Evolutionary conservation across 2,797 vertebrate genomes (phyloP), one percentile per base, ranked within the genome.

Genomic region (Mycteria americana): DNA sequence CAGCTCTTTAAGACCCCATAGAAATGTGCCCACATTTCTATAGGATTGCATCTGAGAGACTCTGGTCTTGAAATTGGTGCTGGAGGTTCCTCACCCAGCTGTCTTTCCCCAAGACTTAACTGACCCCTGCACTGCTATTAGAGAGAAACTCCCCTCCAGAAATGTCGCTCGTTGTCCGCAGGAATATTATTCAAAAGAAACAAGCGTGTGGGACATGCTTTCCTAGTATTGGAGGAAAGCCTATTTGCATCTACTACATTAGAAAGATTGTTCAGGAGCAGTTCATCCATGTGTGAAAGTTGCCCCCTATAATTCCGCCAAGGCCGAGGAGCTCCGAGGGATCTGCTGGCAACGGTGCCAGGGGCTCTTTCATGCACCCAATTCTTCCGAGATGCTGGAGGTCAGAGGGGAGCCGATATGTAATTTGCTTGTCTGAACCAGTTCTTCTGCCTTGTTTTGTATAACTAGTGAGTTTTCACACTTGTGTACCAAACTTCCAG

Each of bases 21-120:
- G 23, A 85, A 91, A 33, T 0, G 0, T 1, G 0, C 24, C 22
- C 25, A 6, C 3, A 0, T 75, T 68, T 81, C 57, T 78, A 0
- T 31, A 21, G 54, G 31, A 28, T 24, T 48, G 25, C 21, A 33
- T 39, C 27, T 24, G 53, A 48, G 64, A 45, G 12, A 41, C 9
- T 45, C 57, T 30, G 39, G 3, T 59, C 25, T 90, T 54, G 75
- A 64, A 79, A 17, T 1, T 18, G 14, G 5, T 37, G 64, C 41
- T 72, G 62, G 33, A n/a, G 24, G 1, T 33, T 95, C 33, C 19
- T 17, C 25, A 50, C 8, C 10, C 45, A 28, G 17, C 50, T 1
- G 0, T 2, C 25, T 45, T 85, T n/a, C 11, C 35, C 17, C 21
- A 28, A 2, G 41, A 6, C 31, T 84, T 37, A 18, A 5, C 23